phyloP scores from a whole-genome alignment of 2,113 vertebrate species.

The Aptenodytes forsteri region DNA sequence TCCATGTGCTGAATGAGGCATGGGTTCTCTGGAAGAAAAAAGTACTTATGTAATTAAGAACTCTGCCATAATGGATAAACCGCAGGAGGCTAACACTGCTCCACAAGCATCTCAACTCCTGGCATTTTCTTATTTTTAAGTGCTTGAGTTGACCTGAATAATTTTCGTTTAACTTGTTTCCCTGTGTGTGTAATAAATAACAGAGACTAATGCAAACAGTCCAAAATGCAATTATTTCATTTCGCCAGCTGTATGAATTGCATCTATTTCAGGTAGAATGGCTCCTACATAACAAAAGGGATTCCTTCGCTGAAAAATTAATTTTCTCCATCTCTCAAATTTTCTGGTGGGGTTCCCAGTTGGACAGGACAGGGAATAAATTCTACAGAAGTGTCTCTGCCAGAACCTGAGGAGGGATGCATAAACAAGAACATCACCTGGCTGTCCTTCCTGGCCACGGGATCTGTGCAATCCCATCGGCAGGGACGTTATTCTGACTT shows the following conservation, averaged over 20 bases:
- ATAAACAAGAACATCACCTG: background rate
- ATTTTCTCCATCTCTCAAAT: background rate
- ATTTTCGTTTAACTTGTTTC: background rate
- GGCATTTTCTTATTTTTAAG: background rate
- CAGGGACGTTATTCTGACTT: background rate
- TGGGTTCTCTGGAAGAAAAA: background rate
- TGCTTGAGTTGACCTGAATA: background rate
- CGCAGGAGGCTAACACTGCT: background rate
- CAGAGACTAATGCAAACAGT: background rate
- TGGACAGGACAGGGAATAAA: background rate
- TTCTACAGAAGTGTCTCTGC: background rate
- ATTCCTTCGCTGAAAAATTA: background rate
- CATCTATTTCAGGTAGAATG: background rate
- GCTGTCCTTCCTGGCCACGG: background rate
- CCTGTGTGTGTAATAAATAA: background rate
- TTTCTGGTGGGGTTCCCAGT: background rate
- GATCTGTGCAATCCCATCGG: background rate
- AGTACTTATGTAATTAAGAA: background rate
- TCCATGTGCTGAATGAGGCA: background rate
- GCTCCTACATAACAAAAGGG: background rate
- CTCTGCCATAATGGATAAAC: background rate
- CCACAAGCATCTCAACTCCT: background rate
- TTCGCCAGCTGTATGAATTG: background rate
- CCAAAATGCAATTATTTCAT: background rate
- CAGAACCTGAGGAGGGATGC: background rate